Evolutionary conservation across 2,113 vertebrate genomes (phyloP).

Genomic region (Electrona antarctica): DNA sequence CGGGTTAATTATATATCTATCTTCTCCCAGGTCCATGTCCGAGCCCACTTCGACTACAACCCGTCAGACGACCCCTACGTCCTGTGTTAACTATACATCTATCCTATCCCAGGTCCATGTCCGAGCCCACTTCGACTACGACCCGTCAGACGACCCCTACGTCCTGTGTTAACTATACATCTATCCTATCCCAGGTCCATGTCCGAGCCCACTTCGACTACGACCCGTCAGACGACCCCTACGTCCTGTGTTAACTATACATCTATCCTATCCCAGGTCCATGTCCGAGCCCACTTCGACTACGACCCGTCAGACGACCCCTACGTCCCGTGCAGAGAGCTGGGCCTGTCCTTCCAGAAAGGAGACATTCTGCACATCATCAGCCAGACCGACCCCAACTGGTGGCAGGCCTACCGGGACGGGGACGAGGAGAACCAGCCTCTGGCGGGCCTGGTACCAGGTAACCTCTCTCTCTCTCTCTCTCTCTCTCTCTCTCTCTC

Average conservation of each 20-base stretch:
- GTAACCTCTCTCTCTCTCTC: neutral
- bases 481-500: too few species aligned
- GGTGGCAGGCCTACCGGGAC: slow-evolving; percentile 99
- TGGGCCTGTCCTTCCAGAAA: slow-evolving; percentile 97
- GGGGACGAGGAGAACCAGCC: slow-evolving; percentile 94
- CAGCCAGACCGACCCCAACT: slow-evolving; percentile 97
- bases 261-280: slow-evolving; percentile 78
- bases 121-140: slow-evolving; percentile 97
- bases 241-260: slow-evolving; percentile 93
- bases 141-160: slow-evolving; percentile 97
- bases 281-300: slow-evolving; percentile 97
- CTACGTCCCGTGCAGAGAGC: slow-evolving; percentile 94
- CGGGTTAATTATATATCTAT: too few species aligned
- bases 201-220: slow-evolving; percentile 98
- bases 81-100: too few species aligned
- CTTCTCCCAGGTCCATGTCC: slow-evolving; percentile 87
- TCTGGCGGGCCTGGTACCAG: neutral
- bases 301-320: slow-evolving; percentile 98
- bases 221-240: slow-evolving; percentile 97
- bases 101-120: slow-evolving; percentile 87
- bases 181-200: slow-evolving; percentile 84
- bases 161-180: too few species aligned
- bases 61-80: slow-evolving; percentile 98
- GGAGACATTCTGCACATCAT: slow-evolving; percentile 98
- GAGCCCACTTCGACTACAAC: slow-evolving; percentile 98